Percentiles rank a stretch among this genome's conserved stretches.
Evolutionary conservation across 2,888 invertebrate genomes (phyloP).

Genomic region (Trichacis sp.): DNA sequence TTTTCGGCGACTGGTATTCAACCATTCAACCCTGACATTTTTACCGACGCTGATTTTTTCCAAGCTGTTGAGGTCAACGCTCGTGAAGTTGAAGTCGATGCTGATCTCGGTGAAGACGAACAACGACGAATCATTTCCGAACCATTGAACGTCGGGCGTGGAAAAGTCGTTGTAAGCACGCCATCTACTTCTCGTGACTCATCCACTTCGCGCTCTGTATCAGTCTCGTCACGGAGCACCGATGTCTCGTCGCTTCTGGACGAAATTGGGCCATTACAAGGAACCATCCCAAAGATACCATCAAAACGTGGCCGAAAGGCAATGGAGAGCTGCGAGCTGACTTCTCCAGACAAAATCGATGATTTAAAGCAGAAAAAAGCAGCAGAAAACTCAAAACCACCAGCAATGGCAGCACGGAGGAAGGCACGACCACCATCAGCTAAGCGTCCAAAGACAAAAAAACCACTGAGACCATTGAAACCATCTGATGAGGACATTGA

Average conservation of each 20-base stretch:
- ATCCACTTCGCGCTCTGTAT: no score
- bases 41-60: slow-evolving; percentile 26
- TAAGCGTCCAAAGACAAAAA: no score
- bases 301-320: no score
- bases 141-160: not conserved
- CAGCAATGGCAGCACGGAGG: no score
- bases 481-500: not conserved
- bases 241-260: not conserved
- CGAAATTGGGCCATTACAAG: slow-evolving; percentile 8
- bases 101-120: slow-evolving; percentile 33
- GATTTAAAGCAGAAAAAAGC: not conserved
- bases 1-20: slow-evolving; percentile 24
- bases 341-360: no score
- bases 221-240: no score
- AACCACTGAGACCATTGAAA: no score
- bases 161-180: not conserved
- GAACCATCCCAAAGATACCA: not conserved
- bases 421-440: no score
- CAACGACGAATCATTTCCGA: slow-evolving; percentile 8
- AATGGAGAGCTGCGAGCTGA: no score
- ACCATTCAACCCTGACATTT: slow-evolving; percentile 33
- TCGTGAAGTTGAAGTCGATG: slow-evolving; percentile 2
- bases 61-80: no score
- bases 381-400: no score
- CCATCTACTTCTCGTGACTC: no score